These are phyloP conservation scores for Aricia artaxerxes DNA, from an alignment of 2,888 invertebrate species.

Conservation along the genomic window DNA sequence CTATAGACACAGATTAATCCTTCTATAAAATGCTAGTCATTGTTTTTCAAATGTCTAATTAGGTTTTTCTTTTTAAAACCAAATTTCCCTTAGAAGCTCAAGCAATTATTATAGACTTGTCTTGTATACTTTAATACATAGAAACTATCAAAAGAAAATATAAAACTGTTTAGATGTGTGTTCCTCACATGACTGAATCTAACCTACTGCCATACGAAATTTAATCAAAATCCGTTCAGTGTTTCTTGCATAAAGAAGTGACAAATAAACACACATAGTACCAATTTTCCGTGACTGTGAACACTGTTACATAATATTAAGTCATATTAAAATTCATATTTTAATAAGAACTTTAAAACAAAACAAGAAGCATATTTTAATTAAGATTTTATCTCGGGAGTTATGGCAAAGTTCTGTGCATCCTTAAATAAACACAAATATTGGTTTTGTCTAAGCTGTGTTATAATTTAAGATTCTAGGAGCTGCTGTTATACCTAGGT, in stretches of 20 bases:
- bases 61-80: background rate
- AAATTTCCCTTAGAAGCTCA: background rate
- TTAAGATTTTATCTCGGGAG: background rate
- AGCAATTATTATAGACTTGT: no score
- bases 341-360: background rate
- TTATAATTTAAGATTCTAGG: background rate
- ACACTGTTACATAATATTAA: background rate
- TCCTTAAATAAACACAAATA: conserved; percentile 5
- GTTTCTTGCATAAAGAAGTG: no score
- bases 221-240: no score
- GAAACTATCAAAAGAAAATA: no score
- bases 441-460: background rate
- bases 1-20: background rate
- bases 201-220: no score
- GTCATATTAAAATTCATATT: background rate
- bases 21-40: background rate
- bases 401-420: background rate
- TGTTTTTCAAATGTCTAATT: background rate
- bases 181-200: no score
- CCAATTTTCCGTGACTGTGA: background rate
- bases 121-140: no score
- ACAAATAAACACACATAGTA: background rate
- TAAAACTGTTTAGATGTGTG: no score
- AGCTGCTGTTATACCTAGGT: no score
- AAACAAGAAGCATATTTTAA: conserved; percentile 18